phyloP scores from a whole-genome alignment of 2,113 vertebrate species.

The Pangasianodon hypophthalmus region DNA sequence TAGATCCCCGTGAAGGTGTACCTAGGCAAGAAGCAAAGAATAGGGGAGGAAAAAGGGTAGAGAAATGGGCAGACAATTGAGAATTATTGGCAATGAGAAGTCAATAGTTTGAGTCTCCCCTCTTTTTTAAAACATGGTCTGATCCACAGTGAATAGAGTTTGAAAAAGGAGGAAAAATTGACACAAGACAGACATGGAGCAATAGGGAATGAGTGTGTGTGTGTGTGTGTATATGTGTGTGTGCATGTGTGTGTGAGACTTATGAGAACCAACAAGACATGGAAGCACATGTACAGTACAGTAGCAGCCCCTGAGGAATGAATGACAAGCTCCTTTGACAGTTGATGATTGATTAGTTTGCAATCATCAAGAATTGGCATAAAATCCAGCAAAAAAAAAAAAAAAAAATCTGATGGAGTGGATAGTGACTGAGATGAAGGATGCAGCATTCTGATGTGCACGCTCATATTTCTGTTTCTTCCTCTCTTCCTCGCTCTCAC shows the following conservation, averaged over 20 bases:
- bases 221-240: neutral
- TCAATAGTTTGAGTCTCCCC: neutral
- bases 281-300: constrained; percentile 42
- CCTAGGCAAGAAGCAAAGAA: constrained; percentile 69
- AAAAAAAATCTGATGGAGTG: constrained; percentile 35
- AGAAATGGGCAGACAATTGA: neutral
- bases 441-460: constrained; percentile 54
- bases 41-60: constrained; percentile 33
- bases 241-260: neutral
- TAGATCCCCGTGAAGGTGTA: constrained; percentile 99
- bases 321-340: constrained; percentile 47
- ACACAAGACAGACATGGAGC: constrained; percentile 38
- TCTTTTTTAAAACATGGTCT: constrained; percentile 2
- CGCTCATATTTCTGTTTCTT: constrained; percentile 27
- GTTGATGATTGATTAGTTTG: constrained; percentile 46
- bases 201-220: constrained; percentile 1
- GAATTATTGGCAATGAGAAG: neutral
- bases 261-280: constrained; percentile 21
- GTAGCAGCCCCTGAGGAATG: constrained; percentile 31
- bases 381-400: constrained; percentile 37
- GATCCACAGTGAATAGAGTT: constrained; percentile 27
- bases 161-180: constrained; percentile 17
- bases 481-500: neutral
- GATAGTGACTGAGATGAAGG: constrained; percentile 47
- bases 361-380: constrained; percentile 47